Percentiles rank a stretch among this genome's conserved stretches.
These are phyloP conservation scores for Sebastes kiyomatsui DNA, from an alignment of 2,797 vertebrate genomes.

Conservation along the genomic window DNA sequence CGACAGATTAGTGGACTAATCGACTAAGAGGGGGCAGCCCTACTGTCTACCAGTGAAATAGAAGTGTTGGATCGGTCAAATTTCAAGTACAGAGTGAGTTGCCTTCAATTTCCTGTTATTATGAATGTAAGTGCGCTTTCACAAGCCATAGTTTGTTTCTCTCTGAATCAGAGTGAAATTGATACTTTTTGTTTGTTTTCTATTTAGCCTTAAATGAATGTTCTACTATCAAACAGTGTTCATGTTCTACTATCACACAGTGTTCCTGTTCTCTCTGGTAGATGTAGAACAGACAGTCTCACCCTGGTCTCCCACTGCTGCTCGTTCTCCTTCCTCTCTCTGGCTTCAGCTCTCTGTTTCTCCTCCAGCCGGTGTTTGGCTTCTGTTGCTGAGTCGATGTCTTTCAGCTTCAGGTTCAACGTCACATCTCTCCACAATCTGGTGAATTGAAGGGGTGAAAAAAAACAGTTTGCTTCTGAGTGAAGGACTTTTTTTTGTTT, in stretches of 20 bases:
- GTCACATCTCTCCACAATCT: constrained; percentile 98
- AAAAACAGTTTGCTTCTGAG: neutral
- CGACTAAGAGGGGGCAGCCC: no score
- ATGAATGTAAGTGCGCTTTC: neutral
- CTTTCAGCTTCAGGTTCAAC: constrained; percentile 93
- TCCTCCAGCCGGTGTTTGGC: constrained; percentile 96
- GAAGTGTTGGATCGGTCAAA: no score
- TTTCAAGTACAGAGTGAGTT: neutral
- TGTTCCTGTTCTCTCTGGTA: neutral
- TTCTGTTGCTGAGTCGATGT: constrained; percentile 95
- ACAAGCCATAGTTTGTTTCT: no score
- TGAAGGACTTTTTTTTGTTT: neutral
- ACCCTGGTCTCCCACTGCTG: constrained; percentile 97
- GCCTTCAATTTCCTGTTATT: neutral
- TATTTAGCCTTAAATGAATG: neutral
- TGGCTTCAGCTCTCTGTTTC: constrained; percentile 95
- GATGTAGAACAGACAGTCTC: constrained; percentile 57
- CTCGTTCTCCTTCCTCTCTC: constrained; percentile 95
- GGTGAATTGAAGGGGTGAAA: neutral
- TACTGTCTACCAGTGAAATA: no score
- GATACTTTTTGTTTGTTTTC: no score
- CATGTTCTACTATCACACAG: neutral
- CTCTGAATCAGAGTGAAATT: no score
- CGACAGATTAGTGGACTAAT: no score
- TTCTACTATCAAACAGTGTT: neutral